A percentile compares a stretch with the other conserved stretches of the same genome.
Evolutionary conservation across 2,888 invertebrate species (phyloP).

Genomic region (Orchesella flavescens): DNA sequence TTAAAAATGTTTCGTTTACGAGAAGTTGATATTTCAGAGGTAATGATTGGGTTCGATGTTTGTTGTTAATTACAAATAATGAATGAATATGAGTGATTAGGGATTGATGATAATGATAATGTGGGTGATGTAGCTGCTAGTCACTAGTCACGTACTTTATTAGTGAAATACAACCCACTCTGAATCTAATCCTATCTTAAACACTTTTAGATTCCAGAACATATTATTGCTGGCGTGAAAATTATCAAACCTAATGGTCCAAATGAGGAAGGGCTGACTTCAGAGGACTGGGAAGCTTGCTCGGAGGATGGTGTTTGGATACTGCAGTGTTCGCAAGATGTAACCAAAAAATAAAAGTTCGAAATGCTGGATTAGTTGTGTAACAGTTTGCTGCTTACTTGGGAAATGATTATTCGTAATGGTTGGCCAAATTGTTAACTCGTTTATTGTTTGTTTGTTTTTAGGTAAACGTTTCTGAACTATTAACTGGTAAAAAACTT

Average conservation of each 20-base stretch:
- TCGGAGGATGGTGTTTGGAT: constrained; percentile 57
- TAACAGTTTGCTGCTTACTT: background rate
- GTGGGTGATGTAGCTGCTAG: no score
- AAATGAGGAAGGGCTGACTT: constrained; percentile 2
- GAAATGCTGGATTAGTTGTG: background rate
- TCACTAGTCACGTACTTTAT: no score
- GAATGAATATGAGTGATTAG: no score
- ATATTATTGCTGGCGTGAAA: constrained; percentile 43
- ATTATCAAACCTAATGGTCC: background rate
- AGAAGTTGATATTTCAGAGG: constrained; percentile 48
- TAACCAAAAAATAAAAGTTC: constrained; percentile 22
- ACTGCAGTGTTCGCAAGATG: constrained; percentile 61
- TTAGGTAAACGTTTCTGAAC: constrained; percentile 41
- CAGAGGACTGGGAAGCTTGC: constrained; percentile 42
- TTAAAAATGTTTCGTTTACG: background rate
- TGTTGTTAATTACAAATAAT: no score
- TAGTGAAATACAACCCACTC: no score
- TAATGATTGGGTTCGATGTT: constrained; percentile 5
- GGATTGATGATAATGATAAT: no score
- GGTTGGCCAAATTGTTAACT: background rate
- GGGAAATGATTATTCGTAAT: background rate
- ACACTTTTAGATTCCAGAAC: constrained; percentile 47
- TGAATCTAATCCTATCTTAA: no score
- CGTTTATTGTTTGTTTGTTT: background rate
- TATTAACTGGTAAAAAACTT: constrained; percentile 52